Base-by-base conservation (phyloP, 2,797 vertebrate genomes). In the Ptychadena robeensis region DNA sequence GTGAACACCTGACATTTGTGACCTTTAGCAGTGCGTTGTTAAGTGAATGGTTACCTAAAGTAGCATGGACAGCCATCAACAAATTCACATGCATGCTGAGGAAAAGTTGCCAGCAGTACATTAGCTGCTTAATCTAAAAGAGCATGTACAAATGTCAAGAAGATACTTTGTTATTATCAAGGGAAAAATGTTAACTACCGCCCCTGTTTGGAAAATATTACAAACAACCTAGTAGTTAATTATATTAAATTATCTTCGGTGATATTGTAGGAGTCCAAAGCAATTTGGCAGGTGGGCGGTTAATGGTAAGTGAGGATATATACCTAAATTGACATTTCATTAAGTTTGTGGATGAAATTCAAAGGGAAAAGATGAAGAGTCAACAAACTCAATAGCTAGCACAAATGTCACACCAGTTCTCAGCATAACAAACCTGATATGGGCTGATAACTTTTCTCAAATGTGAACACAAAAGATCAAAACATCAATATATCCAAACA, bases 61-160 rank as follows among this genome's bases (percentile, higher is more conserved):
- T 68, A 71, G 35, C 57, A 80, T 72, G 68, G 78, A 72, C 78
- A 72, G 68, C 68, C 78, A 80, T 80, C 68, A 80, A 63, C 68
- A 64, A 80, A 80, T 79, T 10, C 48, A 79, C 28, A 79, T 28
- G 15, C 11, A 73, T 27, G 12, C 65, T 37, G 44, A 34, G 25
- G 69, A 80, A 32, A 44, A 48, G 79, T 73, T 73, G 53, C 67
- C 48, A 80, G 64, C 67, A 71, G 34, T 80, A 65, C 28, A 44
- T 80, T 73, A 80, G 37, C 30, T 64, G 69, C 25, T 65, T 73
- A 65, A 64, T 63, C 34, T 37, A 80, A 80, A 66, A 80, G 57
- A 80, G 37, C 69, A 73, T 34, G 48, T 32, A 28, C 57, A 80
- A 80, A 80, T 80, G 69, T 73, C 69, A 73, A 34, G 69, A 73